A percentile compares a stretch with the other conserved stretches of the same genome.
Evolutionary conservation across 2,113 vertebrate species (phyloP).

Genomic region (Sturnira hondurensis): DNA sequence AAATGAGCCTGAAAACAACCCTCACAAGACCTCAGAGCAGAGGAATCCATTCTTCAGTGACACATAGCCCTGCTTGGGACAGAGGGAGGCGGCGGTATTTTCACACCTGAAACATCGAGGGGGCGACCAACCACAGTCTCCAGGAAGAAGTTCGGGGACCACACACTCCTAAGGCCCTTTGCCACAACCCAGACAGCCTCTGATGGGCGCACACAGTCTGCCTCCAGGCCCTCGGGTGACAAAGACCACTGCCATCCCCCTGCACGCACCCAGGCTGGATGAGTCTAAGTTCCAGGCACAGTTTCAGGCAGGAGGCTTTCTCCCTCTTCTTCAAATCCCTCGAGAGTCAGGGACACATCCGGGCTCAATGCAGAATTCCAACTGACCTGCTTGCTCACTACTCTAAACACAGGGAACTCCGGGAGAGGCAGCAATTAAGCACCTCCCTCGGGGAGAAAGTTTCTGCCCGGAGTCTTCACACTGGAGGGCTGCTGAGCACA

Average conservation of each 20-base stretch:
- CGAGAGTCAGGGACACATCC: background rate
- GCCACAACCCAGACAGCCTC: background rate
- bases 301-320: background rate
- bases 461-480: background rate
- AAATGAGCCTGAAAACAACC: background rate
- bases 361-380: background rate
- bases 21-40: background rate
- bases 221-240: background rate
- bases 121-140: background rate
- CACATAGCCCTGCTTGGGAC: background rate
- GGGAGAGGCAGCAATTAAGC: background rate
- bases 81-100: background rate
- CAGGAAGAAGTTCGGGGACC: background rate
- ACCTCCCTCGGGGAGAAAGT: background rate
- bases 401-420: background rate
- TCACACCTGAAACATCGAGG: background rate
- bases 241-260: no score
- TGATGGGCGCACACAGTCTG: background rate
- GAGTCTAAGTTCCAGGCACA: background rate
- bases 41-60: background rate
- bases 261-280: background rate
- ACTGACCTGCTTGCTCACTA: accelerated
- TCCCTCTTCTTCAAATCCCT: background rate
- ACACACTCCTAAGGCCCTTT: background rate
- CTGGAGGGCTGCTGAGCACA: background rate